Base-by-base conservation (phyloP, 2,113 vertebrate genomes). In the Pleuronectes platessa region DNA sequence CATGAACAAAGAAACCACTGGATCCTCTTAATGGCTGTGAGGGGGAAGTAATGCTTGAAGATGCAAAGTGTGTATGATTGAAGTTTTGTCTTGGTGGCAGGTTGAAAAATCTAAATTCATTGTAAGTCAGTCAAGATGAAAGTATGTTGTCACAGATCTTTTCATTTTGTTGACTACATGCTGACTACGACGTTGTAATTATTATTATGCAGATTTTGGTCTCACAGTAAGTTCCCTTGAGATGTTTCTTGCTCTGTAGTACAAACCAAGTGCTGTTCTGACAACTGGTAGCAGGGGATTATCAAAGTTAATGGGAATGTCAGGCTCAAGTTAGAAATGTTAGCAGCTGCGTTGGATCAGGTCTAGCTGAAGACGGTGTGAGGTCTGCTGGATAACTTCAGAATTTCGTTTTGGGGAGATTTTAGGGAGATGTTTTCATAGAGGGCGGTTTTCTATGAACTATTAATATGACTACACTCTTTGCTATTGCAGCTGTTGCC, bases 361-460 rank as follows among this genome's bases (percentile, higher is more conserved):
- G 17, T 49, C 15, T 17, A n/a, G 51, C 3, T 53, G 18, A 53
- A 51, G 45, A 59, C 35, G 73, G 47, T 47, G n/a, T 58, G 61
- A 75, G 17, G 47, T 49, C 47, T 17, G 47, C 17, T 49, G 47
- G 47, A 49, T 17, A 49, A 15, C 47, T 15, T 17, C 14, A 49
- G 54, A 21, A 8, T 54, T 5, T 17, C 5, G 47, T 54, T 56
- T 62, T 76, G 27, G 64, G 54, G 27, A 6, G 3, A 40, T 45
- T 68, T 68, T 58, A 6, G 7, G 31, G 20, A 26, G 37, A n/a
- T 49, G 54, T 78, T 82, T 74, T 77, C 45, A 53, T 45, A 67
- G 71, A 85, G 77, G 79, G 76, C 77, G 83, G 61, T 85, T 83
- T 87, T 87, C 45, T 82, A 78, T 70, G 65, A 82, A 76, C 45